phyloP scores from a whole-genome alignment of 2,888 invertebrate genomes.

The Bugulina stolonifera region DNA sequence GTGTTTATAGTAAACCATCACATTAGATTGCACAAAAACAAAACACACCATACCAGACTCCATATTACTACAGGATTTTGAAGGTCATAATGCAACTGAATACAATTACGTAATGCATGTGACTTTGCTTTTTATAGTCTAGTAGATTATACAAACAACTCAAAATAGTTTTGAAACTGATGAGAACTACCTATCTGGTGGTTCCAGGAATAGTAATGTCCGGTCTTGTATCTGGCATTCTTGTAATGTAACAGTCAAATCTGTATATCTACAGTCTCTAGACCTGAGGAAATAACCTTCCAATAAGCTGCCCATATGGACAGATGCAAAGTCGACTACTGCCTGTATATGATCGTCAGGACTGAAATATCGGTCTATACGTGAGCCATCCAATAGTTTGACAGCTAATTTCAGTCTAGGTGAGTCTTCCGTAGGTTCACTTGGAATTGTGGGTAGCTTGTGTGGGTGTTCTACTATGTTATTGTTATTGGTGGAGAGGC shows the following conservation, averaged over 20 bases:
- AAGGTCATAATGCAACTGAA: background rate
- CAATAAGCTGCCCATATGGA: background rate
- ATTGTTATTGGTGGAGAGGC: background rate
- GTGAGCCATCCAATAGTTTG: conserved; percentile 1
- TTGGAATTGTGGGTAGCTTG: background rate
- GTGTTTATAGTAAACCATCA: too few relatives aligned
- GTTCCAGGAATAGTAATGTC: background rate
- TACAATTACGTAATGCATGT: too few relatives aligned
- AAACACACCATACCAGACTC: too few relatives aligned
- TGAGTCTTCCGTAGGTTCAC: background rate
- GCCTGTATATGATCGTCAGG: background rate
- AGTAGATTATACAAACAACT: too few relatives aligned
- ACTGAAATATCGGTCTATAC: background rate
- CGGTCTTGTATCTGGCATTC: background rate
- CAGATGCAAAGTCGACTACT: conserved; percentile 3
- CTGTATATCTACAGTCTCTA: background rate
- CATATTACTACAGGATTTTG: too few relatives aligned
- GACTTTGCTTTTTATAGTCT: too few relatives aligned
- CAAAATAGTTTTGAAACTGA: too few relatives aligned
- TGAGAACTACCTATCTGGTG: background rate
- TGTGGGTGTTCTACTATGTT: background rate
- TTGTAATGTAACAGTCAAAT: background rate
- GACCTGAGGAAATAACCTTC: background rate
- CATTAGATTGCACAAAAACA: too few relatives aligned
- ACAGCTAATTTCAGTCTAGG: conserved; percentile 4